Base-by-base conservation (phyloP, 2,888 invertebrate species). In the Laspeyria flexula region DNA sequence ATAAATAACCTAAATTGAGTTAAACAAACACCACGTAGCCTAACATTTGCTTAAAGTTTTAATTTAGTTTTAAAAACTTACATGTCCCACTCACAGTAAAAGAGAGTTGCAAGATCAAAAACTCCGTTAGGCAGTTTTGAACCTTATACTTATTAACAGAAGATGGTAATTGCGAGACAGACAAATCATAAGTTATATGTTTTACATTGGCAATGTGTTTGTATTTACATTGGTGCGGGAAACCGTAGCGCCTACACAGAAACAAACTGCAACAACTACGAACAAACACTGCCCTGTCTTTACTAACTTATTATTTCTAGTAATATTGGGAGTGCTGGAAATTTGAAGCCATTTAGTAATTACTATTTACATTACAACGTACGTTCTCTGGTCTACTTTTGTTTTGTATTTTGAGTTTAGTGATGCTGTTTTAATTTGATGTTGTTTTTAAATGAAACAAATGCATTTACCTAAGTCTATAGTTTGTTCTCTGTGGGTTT, bases 201-300 rank as follows among this genome's bases (percentile, higher is more conserved):
- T 42, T 33, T 23, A 42, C 33, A 33, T 42, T 33, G 25, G 3
- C 2, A 11, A 21, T 34, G 29, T 23, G 12, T 12, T 34, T 7
- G n/a, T 27, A 31, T 49, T 39, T 42, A 33, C n/a, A 21, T 21
- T 37, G 18, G 18, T 35, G 40, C 27, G 27, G 25, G 10, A 33
- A 52, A 25, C 30, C 33, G 7, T 33, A 50, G 41, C 65, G 65
- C 65, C 65, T 65, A 34, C 45, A 27, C 9, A 21, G 1, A 43
- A 64, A 13, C 34, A n/a, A 52, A 48, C 41, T 48, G 65, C 65
- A 64, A 68, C 29, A 48, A 23, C 13, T 43, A 34, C 9, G 3
- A 47, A 21, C 56, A 48, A 56, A 60, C 43, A 64, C 68, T 65
- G 56, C 56, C 37, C 34, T 38, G 30, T 52, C 40, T 50, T 43